These are phyloP conservation scores for Campylomormyrus numenius DNA, from an alignment of 2,113 vertebrate genomes.

Conservation along the genomic window DNA sequence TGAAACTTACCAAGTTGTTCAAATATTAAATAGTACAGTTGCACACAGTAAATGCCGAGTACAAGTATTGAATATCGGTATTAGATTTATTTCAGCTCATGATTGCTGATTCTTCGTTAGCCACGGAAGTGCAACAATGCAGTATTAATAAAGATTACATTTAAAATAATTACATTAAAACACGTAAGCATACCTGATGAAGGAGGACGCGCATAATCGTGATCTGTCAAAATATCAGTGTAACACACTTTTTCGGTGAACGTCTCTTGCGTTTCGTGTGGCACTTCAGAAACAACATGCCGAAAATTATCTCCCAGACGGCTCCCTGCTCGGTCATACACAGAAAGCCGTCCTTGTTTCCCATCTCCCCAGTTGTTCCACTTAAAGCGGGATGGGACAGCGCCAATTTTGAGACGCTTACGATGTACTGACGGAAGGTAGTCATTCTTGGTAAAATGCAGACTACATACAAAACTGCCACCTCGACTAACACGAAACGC, in stretches of 20 bases:
- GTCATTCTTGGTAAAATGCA: too few relatives aligned
- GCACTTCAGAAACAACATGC: too few relatives aligned
- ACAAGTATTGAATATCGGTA: not conserved
- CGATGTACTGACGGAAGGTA: too few relatives aligned
- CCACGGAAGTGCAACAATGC: not conserved
- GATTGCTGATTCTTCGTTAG: not conserved
- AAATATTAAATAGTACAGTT: not conserved
- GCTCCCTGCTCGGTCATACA: not conserved
- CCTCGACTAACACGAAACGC: too few relatives aligned
- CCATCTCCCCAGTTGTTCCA: too few relatives aligned
- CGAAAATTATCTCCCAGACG: not conserved
- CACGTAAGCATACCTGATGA: too few relatives aligned
- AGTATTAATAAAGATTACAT: not conserved
- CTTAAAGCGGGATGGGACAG: too few relatives aligned
- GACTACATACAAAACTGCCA: too few relatives aligned
- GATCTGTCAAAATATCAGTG: not conserved
- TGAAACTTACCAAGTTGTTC: not conserved
- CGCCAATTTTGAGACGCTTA: too few relatives aligned
- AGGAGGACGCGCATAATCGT: not conserved
- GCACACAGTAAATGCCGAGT: not conserved
- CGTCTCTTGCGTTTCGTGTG: not conserved
- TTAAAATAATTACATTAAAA: too few relatives aligned
- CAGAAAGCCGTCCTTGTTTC: too few relatives aligned
- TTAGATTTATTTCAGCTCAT: not conserved
- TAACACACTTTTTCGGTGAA: not conserved